phyloP scores from a whole-genome alignment of 2,797 vertebrate species.

The Sebastes iracundus region DNA sequence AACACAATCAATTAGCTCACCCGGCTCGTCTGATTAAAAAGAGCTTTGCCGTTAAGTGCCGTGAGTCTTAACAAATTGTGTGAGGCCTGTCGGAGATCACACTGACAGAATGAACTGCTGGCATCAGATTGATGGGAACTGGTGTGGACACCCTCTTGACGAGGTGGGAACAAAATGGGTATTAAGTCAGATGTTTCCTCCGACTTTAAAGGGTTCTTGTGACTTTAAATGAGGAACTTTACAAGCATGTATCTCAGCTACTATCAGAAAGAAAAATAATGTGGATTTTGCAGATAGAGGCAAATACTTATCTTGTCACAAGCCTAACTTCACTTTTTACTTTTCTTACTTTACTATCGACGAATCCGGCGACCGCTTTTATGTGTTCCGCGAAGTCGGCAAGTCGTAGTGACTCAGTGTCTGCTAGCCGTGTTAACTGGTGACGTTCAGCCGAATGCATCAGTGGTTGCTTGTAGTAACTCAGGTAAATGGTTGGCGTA shows the following conservation, averaged over 20 bases:
- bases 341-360: background rate
- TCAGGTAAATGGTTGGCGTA: too few relatives aligned
- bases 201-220: background rate
- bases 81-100: constrained; percentile 6
- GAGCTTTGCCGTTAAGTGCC: constrained; percentile 33
- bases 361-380: too few relatives aligned
- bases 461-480: too few relatives aligned
- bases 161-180: background rate
- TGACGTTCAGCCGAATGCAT: too few relatives aligned
- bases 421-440: too few relatives aligned
- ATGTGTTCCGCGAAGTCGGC: too few relatives aligned
- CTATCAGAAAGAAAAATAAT: background rate
- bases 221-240: background rate
- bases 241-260: background rate
- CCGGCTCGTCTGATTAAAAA: constrained; percentile 43
- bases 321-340: background rate
- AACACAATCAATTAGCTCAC: constrained; percentile 38
- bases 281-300: background rate
- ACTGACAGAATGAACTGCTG: constrained; percentile 22
- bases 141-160: background rate
- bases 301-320: background rate
- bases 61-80: constrained; percentile 13
- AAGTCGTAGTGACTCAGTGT: too few relatives aligned
- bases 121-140: background rate
- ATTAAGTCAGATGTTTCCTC: background rate